Base-by-base conservation (phyloP, 2,888 invertebrate genomes). In the Criorhina ranunculi region DNA sequence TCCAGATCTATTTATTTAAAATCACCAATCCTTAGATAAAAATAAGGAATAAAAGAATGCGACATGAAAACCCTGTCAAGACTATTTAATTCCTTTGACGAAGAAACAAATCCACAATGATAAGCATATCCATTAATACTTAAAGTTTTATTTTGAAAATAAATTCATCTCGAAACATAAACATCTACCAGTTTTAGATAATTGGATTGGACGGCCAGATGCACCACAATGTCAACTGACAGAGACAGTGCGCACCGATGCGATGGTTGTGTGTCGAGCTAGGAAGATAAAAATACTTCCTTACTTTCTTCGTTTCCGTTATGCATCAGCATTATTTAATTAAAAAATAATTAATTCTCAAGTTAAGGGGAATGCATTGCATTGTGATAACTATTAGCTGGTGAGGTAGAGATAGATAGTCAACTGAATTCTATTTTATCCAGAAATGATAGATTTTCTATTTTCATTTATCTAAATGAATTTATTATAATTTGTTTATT, bases 181-280 rank as follows among this genome's bases (percentile, higher is more conserved):
- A 75, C 24, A n/a, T 75, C 64, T 37, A 46, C 29, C 64, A 33
- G 62, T 55, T 55, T 64, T 40, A 49, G 76, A 60, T 77, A 77
- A 77, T 77, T 77, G 60, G 59, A 31, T 60, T 49, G 42, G 76
- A 69, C 76, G 17, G 37, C 17, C 40, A 57, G 76, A 67, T 77
- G 62, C 62, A 66, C 55, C 57, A 37, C 59, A 19, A 60, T 59
- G 9, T 40, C 4, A 29, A 59, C 57, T 67, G 66, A 76, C 67
- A 57, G 57, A 12, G 57, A 46, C n/a, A n/a, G n/a, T n/a, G 46
- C 57, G 31, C 49, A 4, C 24, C 24, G 24, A 24, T 24, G 24
- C 15, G 17, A 33, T 64, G 62, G 55, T n/a, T 64, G 44, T 64
- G 44, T 35, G 53, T 62, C 42, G 44, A 33, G 6, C 15, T 9